Conservation (phyloP, 2,797 vertebrate species). For the Salarias fasciatus region DNA sequence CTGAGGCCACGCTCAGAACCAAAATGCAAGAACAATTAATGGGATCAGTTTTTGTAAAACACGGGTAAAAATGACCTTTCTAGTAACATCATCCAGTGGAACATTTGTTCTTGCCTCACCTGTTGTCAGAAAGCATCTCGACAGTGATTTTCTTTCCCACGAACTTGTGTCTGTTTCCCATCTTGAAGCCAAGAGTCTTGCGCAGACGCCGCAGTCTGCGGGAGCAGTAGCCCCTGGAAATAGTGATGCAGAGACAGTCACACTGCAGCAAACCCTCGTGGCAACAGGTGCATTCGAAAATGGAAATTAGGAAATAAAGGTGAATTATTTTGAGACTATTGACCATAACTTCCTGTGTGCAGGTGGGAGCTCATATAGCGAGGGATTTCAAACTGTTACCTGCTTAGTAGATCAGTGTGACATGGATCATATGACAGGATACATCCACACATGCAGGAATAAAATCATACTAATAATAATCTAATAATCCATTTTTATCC, state of each 20-base stretch:
- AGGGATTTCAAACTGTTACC: no score
- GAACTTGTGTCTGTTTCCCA: slow-evolving; percentile 98
- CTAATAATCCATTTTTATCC: no score
- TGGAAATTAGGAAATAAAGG: background rate
- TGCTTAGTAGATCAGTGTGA: no score
- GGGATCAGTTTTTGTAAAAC: no score
- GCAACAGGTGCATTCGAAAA: background rate
- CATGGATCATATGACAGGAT: no score
- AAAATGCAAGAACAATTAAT: no score
- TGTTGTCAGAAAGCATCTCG: slow-evolving; percentile 94
- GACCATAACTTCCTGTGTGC: no score
- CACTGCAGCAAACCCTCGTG: background rate
- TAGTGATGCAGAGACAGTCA: background rate
- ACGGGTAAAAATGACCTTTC: background rate
- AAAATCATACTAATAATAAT: no score
- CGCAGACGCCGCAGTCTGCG: slow-evolving; percentile 92
- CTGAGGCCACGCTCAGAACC: no score
- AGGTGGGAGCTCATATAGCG: no score
- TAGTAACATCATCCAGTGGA: background rate
- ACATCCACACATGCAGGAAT: no score
- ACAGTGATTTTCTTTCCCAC: slow-evolving; percentile 96
- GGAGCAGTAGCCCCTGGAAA: slow-evolving; percentile 93
- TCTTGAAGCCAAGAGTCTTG: slow-evolving; percentile 96
- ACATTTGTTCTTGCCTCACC: slow-evolving; percentile 72
- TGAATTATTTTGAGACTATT: no score